Evolutionary conservation across 64 coral and sea anemone species (phyloP).

Genomic region (Dendrophyllia cribrosa): DNA sequence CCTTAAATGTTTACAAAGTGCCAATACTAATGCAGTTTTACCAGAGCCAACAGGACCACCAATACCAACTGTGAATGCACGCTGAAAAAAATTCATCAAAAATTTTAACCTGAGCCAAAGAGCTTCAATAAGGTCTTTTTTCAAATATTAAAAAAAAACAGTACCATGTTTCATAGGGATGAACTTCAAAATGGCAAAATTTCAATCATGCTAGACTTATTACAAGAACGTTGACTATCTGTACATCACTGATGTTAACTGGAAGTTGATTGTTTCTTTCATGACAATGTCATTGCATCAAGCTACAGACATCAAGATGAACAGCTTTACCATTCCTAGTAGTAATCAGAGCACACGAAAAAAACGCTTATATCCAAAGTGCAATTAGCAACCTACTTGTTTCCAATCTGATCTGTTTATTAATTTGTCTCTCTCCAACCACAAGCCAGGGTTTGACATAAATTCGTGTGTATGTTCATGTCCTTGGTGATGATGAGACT

Average conservation of each 20-base stretch:
- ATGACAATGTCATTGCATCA: too few species aligned
- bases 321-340: too few species aligned
- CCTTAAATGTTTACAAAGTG: slow-evolving; percentile 80
- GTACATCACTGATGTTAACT: too few species aligned
- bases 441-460: slow-evolving; percentile 68
- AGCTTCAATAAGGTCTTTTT: background rate
- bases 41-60: slow-evolving; percentile 85
- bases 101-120: background rate
- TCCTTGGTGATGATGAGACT: slow-evolving; percentile 30
- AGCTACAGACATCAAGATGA: too few species aligned
- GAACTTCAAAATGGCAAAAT: too few species aligned
- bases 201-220: too few species aligned
- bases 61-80: slow-evolving; percentile 83
- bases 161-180: too few species aligned
- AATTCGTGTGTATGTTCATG: slow-evolving; percentile 83
- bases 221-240: too few species aligned
- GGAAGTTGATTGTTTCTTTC: too few species aligned
- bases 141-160: too few species aligned
- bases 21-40: slow-evolving; percentile 75
- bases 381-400: slow-evolving; percentile 23
- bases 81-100: slow-evolving; percentile 27
- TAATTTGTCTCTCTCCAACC: slow-evolving; percentile 75
- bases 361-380: background rate
- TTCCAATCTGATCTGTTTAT: slow-evolving; percentile 73
- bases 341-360: background rate